Evolutionary conservation across 2,797 vertebrate genomes (phyloP).

Genomic region (Remorina albescens): DNA sequence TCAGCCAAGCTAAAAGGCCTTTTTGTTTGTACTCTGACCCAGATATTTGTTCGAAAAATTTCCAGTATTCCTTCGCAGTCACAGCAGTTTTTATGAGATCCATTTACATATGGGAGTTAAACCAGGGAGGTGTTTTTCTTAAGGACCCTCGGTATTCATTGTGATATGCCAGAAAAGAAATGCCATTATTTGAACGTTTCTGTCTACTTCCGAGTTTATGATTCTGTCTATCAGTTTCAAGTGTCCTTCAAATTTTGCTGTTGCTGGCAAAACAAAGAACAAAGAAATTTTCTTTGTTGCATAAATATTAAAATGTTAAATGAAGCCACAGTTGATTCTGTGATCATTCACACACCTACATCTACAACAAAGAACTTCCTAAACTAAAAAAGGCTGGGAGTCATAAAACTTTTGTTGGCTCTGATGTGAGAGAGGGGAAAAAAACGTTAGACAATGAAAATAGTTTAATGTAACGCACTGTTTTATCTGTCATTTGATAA

Average conservation of each 20-base stretch:
- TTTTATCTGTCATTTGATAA: background rate
- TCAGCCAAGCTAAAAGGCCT: constrained; percentile 33
- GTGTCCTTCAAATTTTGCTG: background rate
- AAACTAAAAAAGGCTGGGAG: background rate
- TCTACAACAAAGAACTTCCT: background rate
- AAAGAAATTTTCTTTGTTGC: constrained; percentile 6
- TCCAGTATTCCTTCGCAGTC: constrained; percentile 44
- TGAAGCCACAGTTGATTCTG: constrained; percentile 1
- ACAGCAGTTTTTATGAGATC: constrained; percentile 20
- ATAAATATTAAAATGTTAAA: background rate
- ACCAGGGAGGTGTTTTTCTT: constrained; percentile 10
- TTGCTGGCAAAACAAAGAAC: too few species aligned
- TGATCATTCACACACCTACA: background rate
- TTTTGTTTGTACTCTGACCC: constrained; percentile 51
- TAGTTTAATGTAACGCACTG: too few species aligned
- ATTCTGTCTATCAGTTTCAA: constrained; percentile 17
- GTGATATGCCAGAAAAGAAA: constrained; percentile 11
- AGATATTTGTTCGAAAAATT: constrained; percentile 32
- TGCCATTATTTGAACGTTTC: constrained; percentile 27
- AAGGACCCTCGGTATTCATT: constrained; percentile 32
- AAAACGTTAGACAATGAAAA: background rate
- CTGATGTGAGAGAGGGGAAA: background rate
- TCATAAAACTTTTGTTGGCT: constrained; percentile 7
- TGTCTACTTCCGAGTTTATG: constrained; percentile 13
- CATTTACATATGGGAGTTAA: background rate